Conservation (phyloP, 2,113 vertebrate species). For the Alethe diademata region DNA sequence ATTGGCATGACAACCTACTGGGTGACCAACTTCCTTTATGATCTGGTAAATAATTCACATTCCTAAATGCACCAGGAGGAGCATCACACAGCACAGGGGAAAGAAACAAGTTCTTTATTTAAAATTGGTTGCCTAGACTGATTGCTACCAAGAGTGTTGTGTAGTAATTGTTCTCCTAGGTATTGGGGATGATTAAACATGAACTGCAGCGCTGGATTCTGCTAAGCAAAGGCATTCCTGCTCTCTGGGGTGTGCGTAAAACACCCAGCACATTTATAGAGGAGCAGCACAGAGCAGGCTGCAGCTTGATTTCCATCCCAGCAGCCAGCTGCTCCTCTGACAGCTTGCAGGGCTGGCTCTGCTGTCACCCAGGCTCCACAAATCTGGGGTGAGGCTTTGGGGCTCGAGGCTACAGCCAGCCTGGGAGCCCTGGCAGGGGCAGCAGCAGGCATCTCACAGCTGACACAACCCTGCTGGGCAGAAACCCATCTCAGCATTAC, state of each 20-base stretch:
- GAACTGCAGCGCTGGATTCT: background rate
- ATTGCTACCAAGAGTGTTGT: background rate
- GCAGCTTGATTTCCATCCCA: background rate
- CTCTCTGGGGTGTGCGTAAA: background rate
- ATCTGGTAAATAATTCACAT: constrained; percentile 84
- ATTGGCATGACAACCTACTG: constrained; percentile 89
- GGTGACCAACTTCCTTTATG: constrained; percentile 91
- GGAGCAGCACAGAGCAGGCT: background rate
- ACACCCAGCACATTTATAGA: background rate
- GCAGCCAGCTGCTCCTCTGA: background rate
- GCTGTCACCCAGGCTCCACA: background rate
- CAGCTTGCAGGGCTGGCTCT: background rate
- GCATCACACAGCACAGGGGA: background rate
- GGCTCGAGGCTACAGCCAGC: background rate
- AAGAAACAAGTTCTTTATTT: background rate
- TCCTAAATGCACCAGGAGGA: background rate
- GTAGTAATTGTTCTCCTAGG: constrained; percentile 27
- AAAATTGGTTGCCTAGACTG: constrained; percentile 7
- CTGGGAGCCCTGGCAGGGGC: background rate
- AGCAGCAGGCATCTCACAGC: background rate
- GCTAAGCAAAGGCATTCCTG: constrained; percentile 3
- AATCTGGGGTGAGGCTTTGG: background rate
- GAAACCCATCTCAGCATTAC: background rate
- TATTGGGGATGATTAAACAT: background rate
- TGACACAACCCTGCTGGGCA: background rate